Conservation (phyloP, 92 coral and sea anemone species). For the Paragorgia papillata region DNA sequence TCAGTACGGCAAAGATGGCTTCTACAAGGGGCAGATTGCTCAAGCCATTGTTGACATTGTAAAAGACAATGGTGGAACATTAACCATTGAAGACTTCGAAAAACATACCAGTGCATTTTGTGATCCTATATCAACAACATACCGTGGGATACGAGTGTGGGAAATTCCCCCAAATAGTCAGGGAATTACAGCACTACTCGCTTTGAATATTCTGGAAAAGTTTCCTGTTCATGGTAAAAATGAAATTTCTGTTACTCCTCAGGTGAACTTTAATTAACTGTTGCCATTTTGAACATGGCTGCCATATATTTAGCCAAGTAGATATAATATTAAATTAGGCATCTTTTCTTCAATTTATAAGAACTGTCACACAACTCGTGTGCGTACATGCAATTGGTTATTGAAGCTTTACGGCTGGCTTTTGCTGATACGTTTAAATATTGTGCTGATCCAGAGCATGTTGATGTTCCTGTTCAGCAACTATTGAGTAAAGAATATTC, state of each 20-base stretch:
- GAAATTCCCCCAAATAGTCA: constrained; percentile 99
- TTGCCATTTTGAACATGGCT: no score
- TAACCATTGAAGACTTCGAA: constrained; percentile 74
- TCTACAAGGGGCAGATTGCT: constrained; percentile 90
- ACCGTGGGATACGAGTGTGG: constrained; percentile 89
- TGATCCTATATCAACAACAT: constrained; percentile 76
- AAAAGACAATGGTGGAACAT: constrained; percentile 81
- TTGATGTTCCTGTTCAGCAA: constrained; percentile 68
- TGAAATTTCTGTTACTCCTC: no score
- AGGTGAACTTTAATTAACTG: no score
- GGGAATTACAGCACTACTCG: constrained; percentile 85
- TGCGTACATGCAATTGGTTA: constrained; percentile 74
- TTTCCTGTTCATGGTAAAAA: constrained; percentile 53
- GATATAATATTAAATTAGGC: no score
- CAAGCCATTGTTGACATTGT: constrained; percentile 82
- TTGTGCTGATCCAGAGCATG: constrained; percentile 81
- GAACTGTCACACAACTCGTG: constrained; percentile 85
- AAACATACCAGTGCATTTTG: constrained; percentile 79
- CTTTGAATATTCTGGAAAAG: constrained; percentile 86
- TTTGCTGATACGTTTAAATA: constrained; percentile 94
- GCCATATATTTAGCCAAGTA: no score
- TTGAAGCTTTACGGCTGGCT: constrained; percentile 77
- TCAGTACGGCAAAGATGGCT: constrained; percentile 83
- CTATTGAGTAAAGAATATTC: constrained; percentile 79
- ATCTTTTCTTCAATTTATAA: no score